Conservation (phyloP, 2,113 vertebrate species). For the Chaetura pelagica region DNA sequence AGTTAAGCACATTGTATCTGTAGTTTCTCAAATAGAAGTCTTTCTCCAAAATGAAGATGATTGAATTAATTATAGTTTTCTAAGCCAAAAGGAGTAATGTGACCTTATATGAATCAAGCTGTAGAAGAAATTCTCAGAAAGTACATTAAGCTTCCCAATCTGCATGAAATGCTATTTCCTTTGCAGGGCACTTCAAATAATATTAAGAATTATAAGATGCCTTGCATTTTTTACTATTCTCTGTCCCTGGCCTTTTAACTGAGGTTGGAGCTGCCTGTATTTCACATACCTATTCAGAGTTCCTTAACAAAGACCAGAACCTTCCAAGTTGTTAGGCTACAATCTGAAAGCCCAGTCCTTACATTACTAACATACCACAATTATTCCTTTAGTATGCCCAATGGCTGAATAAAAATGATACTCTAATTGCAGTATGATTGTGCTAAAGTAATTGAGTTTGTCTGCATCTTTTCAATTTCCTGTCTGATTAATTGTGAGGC, state of each 20-base stretch:
- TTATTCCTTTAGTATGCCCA: fast-evolving
- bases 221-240: neutral
- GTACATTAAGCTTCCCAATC: neutral
- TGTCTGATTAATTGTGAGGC: neutral
- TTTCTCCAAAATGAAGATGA: neutral
- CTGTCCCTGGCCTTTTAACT: neutral
- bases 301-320: neutral
- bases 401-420: neutral
- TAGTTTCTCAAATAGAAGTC: neutral
- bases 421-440: neutral
- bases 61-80: neutral
- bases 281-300: neutral
- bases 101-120: neutral
- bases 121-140: neutral
- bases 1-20: neutral
- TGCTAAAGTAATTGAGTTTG: neutral
- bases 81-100: neutral
- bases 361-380: neutral
- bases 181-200: neutral
- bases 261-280: neutral
- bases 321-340: neutral
- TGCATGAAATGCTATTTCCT: neutral
- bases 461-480: neutral
- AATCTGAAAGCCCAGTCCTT: neutral
- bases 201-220: neutral